Percentiles rank a stretch among this genome's conserved stretches.
These are phyloP conservation scores for Atrichornis clamosus DNA, from an alignment of 2,113 vertebrate species.

Conservation along the genomic window DNA sequence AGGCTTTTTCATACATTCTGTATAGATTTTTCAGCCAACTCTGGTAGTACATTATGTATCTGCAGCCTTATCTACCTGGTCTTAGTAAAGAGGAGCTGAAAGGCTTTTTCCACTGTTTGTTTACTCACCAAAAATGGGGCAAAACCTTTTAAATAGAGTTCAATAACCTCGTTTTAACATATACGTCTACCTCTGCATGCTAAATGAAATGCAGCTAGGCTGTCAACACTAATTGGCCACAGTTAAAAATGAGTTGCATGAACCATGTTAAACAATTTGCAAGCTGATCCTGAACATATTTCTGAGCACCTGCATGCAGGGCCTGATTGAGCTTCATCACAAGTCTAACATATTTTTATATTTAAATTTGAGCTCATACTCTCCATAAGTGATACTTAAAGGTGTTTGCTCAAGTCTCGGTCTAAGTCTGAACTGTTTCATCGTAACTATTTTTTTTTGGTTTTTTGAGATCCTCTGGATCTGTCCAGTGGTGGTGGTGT, in stretches of 20 bases:
- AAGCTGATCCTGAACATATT: not conserved
- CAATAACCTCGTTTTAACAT: not conserved
- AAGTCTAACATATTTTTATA: not conserved
- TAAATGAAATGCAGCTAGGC: not conserved
- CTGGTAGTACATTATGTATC: not conserved
- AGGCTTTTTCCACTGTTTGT: not conserved
- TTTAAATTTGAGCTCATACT: not conserved
- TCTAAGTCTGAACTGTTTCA: not conserved
- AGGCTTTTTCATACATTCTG: not conserved
- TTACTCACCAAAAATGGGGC: not conserved
- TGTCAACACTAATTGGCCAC: constrained; percentile 21
- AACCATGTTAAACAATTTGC: constrained; percentile 4
- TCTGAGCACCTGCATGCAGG: not conserved
- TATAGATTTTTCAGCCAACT: accelerated
- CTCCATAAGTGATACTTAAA: not conserved
- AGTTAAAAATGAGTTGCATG: not conserved
- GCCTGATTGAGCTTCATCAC: not conserved
- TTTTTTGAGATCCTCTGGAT: not conserved
- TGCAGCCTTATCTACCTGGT: not conserved
- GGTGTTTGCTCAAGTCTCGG: not conserved
- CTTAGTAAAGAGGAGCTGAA: not conserved
- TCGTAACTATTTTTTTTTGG: not conserved
- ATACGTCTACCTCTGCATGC: not conserved
- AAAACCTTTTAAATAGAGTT: not conserved
- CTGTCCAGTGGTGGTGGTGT: too few relatives aligned